Percentiles rank a stretch among this genome's conserved stretches.
Conservation (phyloP, 2,888 invertebrate genomes). For the Hoplodrina ambigua region DNA sequence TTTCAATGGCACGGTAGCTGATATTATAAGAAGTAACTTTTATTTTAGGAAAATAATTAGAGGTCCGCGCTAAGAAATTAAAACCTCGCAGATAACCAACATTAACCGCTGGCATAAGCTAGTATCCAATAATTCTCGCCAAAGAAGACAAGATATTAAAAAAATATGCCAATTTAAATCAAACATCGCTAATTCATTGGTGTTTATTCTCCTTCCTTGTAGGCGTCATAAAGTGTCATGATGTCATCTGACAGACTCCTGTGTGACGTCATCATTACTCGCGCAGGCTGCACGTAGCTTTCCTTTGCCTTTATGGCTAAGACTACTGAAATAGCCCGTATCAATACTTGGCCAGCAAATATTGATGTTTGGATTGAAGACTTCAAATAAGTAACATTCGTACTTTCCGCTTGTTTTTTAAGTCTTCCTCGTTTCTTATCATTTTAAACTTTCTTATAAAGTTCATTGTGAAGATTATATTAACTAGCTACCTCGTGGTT, state of each 20-base stretch:
- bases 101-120: no score
- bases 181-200: neutral
- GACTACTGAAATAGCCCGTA: slow-evolving; percentile 27
- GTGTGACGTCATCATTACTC: slow-evolving; percentile 33
- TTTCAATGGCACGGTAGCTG: no score
- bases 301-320: slow-evolving; percentile 40
- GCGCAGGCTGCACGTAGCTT: slow-evolving; percentile 40
- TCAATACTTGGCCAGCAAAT: slow-evolving; percentile 23
- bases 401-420: slow-evolving; percentile 5
- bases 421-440: neutral
- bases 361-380: slow-evolving; percentile 16
- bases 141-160: neutral
- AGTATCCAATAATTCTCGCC: neutral
- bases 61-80: no score
- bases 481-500: no score
- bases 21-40: no score
- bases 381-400: slow-evolving; percentile 2
- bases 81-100: no score
- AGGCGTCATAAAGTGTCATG: slow-evolving; percentile 28
- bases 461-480: neutral
- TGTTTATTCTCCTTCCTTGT: slow-evolving; percentile 35
- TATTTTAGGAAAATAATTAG: no score
- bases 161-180: slow-evolving; percentile 12
- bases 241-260: slow-evolving; percentile 34
- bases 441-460: neutral